Conservation (phyloP, 37 sponge, comb jelly and placozoan genomes). For the Geodia barretti region DNA sequence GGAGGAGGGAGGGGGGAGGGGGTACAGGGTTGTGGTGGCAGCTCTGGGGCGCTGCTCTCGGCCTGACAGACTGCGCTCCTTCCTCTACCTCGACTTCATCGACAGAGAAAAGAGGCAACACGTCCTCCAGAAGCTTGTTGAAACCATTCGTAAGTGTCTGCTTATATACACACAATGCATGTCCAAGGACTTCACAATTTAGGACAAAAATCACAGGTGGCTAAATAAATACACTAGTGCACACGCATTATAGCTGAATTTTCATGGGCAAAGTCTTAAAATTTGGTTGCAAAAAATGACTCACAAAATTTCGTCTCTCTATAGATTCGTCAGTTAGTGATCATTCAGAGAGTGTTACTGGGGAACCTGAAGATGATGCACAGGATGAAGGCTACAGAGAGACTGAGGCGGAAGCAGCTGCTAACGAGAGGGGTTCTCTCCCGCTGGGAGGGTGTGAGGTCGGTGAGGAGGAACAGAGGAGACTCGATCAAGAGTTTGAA, state of each 20-base stretch:
- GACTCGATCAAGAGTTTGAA: neutral
- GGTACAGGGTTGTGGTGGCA: constrained; percentile 47
- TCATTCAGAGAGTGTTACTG: no score
- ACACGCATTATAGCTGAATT: neutral
- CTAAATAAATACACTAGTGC: neutral
- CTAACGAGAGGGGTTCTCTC: neutral
- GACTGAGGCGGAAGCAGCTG: no score
- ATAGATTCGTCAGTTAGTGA: no score
- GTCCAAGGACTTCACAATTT: no score
- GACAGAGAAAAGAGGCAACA: constrained; percentile 30
- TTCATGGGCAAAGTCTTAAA: neutral
- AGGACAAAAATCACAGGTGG: no score
- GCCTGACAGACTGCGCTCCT: constrained; percentile 54
- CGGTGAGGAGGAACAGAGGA: neutral
- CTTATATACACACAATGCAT: no score
- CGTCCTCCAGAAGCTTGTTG: constrained; percentile 61
- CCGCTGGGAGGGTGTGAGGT: neutral
- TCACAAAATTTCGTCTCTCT: neutral
- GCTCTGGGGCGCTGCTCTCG: constrained; percentile 33
- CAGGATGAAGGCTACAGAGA: no score
- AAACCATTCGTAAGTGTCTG: constrained; percentile 25
- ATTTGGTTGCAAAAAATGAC: neutral
- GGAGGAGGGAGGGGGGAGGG: neutral
- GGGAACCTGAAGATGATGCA: no score
- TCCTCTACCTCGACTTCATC: constrained; percentile 75